phyloP scores from a whole-genome alignment of 2,888 invertebrate species.

The Volucella bombylans region DNA sequence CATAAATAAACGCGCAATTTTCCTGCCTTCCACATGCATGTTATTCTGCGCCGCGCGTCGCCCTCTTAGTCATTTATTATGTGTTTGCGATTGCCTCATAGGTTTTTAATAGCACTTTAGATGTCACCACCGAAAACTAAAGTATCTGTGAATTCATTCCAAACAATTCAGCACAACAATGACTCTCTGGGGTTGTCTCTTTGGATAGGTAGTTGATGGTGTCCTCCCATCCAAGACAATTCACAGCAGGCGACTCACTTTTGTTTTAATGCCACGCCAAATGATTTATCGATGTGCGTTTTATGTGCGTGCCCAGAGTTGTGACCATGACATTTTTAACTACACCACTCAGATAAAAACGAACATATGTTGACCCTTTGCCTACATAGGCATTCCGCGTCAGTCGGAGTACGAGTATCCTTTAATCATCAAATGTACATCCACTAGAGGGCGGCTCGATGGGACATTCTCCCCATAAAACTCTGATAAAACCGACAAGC shows the following conservation, averaged over 20 bases:
- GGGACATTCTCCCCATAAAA: slow-evolving; percentile 35
- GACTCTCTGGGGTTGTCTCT: neutral
- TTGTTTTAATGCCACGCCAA: slow-evolving; percentile 28
- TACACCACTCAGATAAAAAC: neutral
- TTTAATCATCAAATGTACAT: slow-evolving; percentile 32
- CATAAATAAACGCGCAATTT: slow-evolving; percentile 26
- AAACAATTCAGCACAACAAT: slow-evolving; percentile 6
- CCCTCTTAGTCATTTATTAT: slow-evolving; percentile 13
- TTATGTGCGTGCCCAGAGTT: slow-evolving; percentile 39
- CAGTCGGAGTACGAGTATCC: neutral
- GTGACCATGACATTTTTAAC: slow-evolving; percentile 19
- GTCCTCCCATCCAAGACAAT: neutral
- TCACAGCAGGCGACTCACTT: slow-evolving; percentile 19
- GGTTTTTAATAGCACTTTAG: slow-evolving; percentile 41
- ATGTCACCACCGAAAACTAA: slow-evolving; percentile 40
- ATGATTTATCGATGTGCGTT: slow-evolving; percentile 40
- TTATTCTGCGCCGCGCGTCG: neutral
- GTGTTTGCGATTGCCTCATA: slow-evolving; percentile 33
- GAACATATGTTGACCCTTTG: slow-evolving; percentile 13
- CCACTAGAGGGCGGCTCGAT: slow-evolving; percentile 15
- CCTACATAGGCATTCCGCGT: neutral
- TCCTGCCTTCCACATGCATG: neutral
- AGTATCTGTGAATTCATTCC: slow-evolving; percentile 31
- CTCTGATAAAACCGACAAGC: neutral
- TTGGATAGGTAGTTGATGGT: too few species aligned